phyloP scores from a whole-genome alignment of 2,113 vertebrate genomes.

The Oxyura jamaicensis region DNA sequence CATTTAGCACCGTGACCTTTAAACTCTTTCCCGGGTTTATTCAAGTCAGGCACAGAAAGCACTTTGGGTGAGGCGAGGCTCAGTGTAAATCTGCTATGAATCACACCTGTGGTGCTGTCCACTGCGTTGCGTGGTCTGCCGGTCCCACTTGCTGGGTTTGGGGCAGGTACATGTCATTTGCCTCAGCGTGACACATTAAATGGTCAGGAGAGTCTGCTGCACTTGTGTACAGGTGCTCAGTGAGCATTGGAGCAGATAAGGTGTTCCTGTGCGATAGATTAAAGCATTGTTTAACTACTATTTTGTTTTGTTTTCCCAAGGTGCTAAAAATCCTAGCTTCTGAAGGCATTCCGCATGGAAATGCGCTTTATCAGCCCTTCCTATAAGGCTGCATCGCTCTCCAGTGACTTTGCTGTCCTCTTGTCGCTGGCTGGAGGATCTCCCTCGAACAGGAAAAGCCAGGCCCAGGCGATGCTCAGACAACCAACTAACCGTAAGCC shows the following conservation, averaged over 20 bases:
- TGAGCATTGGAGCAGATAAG: not conserved
- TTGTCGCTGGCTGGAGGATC: not conserved
- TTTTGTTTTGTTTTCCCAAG: not conserved
- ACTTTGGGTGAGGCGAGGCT: not conserved
- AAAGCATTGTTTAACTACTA: rapidly evolving
- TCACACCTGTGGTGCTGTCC: not conserved
- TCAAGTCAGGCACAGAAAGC: not conserved
- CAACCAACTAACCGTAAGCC: not conserved
- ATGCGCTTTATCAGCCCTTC: rapidly evolving
- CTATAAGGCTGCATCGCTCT: rapidly evolving
- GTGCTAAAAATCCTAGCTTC: not conserved
- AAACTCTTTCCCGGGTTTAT: not conserved
- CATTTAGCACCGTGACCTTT: not conserved
- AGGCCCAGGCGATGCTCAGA: not conserved
- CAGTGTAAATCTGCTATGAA: not conserved
- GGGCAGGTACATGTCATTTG: not conserved
- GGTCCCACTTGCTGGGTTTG: not conserved
- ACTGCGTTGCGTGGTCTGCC: rapidly evolving
- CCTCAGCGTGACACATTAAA: not conserved
- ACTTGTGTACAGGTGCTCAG: no score
- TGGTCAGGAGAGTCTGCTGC: rapidly evolving
- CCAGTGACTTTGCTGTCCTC: not conserved
- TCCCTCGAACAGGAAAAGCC: not conserved
- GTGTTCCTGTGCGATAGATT: rapidly evolving
- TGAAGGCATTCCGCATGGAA: not conserved